These are phyloP conservation scores for Sinohyriopsis cumingii DNA, from an alignment of 2,888 invertebrate genomes.

Conservation along the genomic window DNA sequence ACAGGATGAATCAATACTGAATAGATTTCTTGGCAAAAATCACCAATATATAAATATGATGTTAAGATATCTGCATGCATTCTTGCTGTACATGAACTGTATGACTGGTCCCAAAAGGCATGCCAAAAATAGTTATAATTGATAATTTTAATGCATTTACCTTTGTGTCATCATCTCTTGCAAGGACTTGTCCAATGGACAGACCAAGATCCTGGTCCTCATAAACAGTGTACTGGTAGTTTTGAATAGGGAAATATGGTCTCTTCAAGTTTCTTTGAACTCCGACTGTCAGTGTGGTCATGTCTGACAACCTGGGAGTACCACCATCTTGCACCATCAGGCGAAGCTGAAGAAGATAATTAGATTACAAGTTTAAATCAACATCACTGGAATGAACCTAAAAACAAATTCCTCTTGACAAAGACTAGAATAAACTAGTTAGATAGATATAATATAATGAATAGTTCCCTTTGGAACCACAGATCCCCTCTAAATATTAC, in stretches of 20 bases:
- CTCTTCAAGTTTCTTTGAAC: conserved; percentile 48
- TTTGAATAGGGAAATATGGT: conserved; percentile 38
- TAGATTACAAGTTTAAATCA: background rate
- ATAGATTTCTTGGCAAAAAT: no score
- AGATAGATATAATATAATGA: no score
- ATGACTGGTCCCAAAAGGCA: background rate
- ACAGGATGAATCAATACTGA: no score
- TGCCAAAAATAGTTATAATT: no score
- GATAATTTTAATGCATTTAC: conserved; percentile 13
- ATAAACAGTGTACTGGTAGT: conserved; percentile 46
- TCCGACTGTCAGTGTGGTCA: conserved; percentile 48
- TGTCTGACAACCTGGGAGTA: conserved; percentile 49
- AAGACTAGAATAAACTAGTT: background rate
- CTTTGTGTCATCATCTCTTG: conserved; percentile 28
- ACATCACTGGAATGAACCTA: background rate
- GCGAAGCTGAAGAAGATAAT: conserved; percentile 45
- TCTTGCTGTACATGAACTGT: no score
- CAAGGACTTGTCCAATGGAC: conserved; percentile 23
- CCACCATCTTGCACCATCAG: conserved; percentile 61
- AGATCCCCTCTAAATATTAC: background rate
- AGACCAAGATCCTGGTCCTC: conserved; percentile 56
- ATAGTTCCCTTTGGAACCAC: background rate
- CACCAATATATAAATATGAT: no score
- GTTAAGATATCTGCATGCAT: no score
- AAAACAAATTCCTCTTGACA: no score